phyloP scores from a whole-genome alignment of 2,888 invertebrate species.

The Pachydiplax longipennis region DNA sequence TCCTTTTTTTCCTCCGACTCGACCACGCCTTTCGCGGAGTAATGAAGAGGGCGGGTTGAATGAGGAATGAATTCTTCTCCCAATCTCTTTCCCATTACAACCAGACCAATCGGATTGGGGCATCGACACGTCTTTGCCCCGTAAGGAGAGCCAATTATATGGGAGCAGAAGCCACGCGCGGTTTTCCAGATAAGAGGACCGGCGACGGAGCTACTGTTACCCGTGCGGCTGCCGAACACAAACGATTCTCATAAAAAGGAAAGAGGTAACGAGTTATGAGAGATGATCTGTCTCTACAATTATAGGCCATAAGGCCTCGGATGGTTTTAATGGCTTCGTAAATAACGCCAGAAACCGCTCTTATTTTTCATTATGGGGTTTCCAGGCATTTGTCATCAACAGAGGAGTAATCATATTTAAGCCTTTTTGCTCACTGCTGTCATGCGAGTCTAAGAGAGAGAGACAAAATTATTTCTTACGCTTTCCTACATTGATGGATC shows the following conservation, averaged over 20 bases:
- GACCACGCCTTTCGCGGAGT: slow-evolving; percentile 16
- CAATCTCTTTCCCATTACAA: neutral
- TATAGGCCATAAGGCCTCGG: neutral
- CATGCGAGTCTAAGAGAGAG: no score
- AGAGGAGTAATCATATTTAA: no score
- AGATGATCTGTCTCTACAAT: neutral
- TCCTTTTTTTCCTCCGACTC: neutral
- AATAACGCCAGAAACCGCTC: no score
- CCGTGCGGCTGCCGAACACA: neutral
- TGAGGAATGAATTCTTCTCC: neutral
- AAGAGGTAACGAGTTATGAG: neutral
- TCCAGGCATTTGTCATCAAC: no score
- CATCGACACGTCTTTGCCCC: slow-evolving; percentile 40
- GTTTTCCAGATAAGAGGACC: slow-evolving; percentile 13
- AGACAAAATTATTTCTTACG: no score
- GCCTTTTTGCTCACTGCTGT: no score
- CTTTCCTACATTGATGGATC: no score
- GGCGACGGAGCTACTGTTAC: neutral
- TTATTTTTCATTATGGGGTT: no score
- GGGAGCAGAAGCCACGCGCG: slow-evolving; percentile 22
- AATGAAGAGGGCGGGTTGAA: slow-evolving; percentile 19
- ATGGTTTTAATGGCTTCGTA: no score
- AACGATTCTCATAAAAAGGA: neutral
- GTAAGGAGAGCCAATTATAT: slow-evolving; percentile 34
- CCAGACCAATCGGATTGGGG: slow-evolving; percentile 28